These are phyloP conservation scores for Maniola jurtina DNA, from an alignment of 1,140 invertebrate genomes.

Conservation along the genomic window DNA sequence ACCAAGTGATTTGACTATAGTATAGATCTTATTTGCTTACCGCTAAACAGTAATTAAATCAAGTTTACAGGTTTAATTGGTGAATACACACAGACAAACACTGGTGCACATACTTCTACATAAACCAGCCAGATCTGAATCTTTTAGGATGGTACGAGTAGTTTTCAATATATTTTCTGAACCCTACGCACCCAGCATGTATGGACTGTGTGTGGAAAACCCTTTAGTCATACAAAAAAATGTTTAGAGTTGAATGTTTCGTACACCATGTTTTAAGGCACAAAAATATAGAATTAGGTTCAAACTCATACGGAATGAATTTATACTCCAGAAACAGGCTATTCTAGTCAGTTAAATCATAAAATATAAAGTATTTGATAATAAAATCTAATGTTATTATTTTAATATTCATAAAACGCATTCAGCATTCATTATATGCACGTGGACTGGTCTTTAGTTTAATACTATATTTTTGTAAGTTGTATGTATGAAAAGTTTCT, in stretches of 20 bases:
- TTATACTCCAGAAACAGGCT: neutral
- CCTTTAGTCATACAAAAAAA: neutral
- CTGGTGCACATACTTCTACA: conserved; percentile 77
- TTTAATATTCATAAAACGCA: conserved; percentile 2
- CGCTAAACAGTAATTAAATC: conserved; percentile 14
- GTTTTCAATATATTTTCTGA: conserved; percentile 34
- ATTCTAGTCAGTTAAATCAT: too few relatives aligned
- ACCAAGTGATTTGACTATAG: conserved; percentile 37
- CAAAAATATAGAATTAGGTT: conserved; percentile 10
- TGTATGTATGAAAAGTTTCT: too few relatives aligned
- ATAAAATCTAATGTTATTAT: neutral
- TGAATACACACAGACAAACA: conserved; percentile 58
- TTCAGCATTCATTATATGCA: conserved; percentile 16
- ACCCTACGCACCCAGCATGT: conserved; percentile 51
- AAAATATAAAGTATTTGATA: neutral
- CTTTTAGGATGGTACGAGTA: conserved; percentile 44
- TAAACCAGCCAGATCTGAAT: conserved; percentile 70
- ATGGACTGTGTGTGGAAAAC: conserved; percentile 26
- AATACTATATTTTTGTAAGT: neutral
- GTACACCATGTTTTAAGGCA: conserved; percentile 17
- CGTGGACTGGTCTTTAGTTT: conserved; percentile 3
- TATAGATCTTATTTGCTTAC: conserved; percentile 26
- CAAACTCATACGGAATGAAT: conserved; percentile 2
- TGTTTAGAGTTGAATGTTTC: conserved; percentile 13
- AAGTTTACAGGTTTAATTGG: conserved; percentile 46